Percentiles rank a stretch among this genome's conserved stretches.
These are phyloP conservation scores for Calyptomena viridis DNA, from an alignment of 2,113 vertebrate genomes.

Conservation along the genomic window DNA sequence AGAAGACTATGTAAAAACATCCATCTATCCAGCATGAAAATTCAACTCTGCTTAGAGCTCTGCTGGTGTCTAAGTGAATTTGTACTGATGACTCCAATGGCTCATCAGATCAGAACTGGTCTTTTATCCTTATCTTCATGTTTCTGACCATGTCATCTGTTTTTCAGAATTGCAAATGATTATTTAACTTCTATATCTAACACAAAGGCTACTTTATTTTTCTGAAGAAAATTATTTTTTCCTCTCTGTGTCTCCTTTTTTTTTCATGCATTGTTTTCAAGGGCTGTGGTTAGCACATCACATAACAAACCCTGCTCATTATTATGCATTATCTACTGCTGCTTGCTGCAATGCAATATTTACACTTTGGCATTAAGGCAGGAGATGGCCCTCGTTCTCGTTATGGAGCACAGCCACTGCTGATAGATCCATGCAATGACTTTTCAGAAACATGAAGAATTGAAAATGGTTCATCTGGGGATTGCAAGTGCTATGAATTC, in stretches of 20 bases:
- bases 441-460: conserved; percentile 61
- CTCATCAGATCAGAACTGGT: conserved; percentile 19
- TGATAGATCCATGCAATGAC: conserved; percentile 36
- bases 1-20: not conserved
- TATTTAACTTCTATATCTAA: not conserved
- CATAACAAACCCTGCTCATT: conserved; percentile 47
- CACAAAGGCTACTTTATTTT: not conserved
- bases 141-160: conserved; percentile 13
- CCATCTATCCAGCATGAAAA: conserved; percentile 1
- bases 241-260: not conserved
- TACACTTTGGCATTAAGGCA: conserved; percentile 63
- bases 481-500: conserved; percentile 66
- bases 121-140: conserved; percentile 3
- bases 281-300: conserved; percentile 5
- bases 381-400: conserved; percentile 53
- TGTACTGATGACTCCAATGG: not conserved
- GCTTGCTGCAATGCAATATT: conserved; percentile 66
- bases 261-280: conserved; percentile 36
- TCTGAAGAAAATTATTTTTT: not conserved
- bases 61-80: conserved; percentile 17
- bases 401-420: conserved; percentile 27
- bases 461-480: conserved; percentile 65
- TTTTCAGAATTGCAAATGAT: not conserved
- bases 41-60: conserved; percentile 23
- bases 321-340: conserved; percentile 61